Evolutionary conservation across 2,113 vertebrate genomes (phyloP), one percentile per base, ranked within the genome.

Genomic region (Gasterosteus aculeatus): DNA sequence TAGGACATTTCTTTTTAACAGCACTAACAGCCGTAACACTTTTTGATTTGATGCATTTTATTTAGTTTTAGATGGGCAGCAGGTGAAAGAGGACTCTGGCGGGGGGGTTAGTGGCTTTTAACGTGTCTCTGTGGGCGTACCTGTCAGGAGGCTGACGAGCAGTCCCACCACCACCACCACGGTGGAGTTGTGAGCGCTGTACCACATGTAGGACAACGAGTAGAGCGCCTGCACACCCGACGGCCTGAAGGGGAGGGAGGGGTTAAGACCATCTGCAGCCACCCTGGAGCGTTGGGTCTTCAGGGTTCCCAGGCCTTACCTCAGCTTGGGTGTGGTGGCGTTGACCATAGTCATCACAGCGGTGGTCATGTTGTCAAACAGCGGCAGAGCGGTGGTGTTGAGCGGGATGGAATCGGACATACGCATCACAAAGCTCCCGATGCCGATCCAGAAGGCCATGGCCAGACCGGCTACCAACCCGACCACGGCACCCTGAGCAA

Each of bases 361-460:
- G 0, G 88, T 53, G 2, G 95, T 96, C 75, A 95, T 42, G 89
- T 96, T 96, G 71, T 85, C 77, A 1, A 75, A 8, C 0, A 87
- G 31, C 1, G 91, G 89, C 3, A 85, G 7, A 0, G 7, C 4
- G 0, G 95, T 95, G 72, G 47, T 2, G 58, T 93, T 95, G 53
- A 92, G 68, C 0, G 74, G 0, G 0, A 38, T 9, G 2, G 51
- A 0, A 0, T 16, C 14, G 0, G 51, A 11, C 61, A 86, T 70
- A 1, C 77, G 63, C 12, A 56, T 65, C 65, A 97, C 39, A 38
- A 97, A 91, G 85, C 91, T 96, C 26, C 98, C 97, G 0, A 99
- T 95, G 87, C 97, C 97, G 0, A 99, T 91, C 98, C 97, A 98
- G 91, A 98, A 97, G 15, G 98, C 97, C 97, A 99, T 98, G 80